Base-by-base conservation (phyloP, 2,113 vertebrate species). In the Sebastes fasciatus region DNA sequence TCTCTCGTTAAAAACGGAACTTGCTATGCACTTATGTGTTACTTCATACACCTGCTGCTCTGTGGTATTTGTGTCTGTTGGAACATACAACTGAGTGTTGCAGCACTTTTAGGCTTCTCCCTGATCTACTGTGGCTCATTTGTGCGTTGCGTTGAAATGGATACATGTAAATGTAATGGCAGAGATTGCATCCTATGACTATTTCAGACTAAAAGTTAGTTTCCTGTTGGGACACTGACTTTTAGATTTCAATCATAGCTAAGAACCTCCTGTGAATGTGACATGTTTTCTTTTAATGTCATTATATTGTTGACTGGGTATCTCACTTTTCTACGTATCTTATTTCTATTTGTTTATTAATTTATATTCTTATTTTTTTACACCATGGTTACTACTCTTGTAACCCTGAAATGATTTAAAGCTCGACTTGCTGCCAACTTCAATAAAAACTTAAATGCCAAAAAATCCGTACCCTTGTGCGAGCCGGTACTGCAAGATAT, bases 381-480 rank as follows among this genome's bases (percentile, higher is more conserved):
- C 9, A 23, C 4, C 42, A 73, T 23, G 7, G 42, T 55, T 57
- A 43, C 16, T 40, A 26, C 65, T 51, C 46, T 26, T 48, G 13
- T 16, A 51, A 26, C 3, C 43, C 6, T 66, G 12, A 14, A 66
- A 34, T 40, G 0, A 40, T 34, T 13, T 16, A 34, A 61, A 34
- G 46, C 17, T 69, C 4, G 1, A 21, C 34, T 43, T 70, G 17
- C 17, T 42, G 34, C 17, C 40, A 57, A 21, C 9, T 21, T 26
- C 21, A 34, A 48, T 19, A 6, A 48, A 68, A 72, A 45, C 4
- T 1, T 2, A 6, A 65, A 55, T 7, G 0, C 2, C 2, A 61
- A 70, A 2, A 52, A 17, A 48, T 54, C 11, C 0, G 48, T 77
- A 94, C 94, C 94, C 65, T 92, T 92, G 65, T 91, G 88, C 8